phyloP scores from a whole-genome alignment of 2,113 vertebrate genomes.

The Pelecanus crispus region DNA sequence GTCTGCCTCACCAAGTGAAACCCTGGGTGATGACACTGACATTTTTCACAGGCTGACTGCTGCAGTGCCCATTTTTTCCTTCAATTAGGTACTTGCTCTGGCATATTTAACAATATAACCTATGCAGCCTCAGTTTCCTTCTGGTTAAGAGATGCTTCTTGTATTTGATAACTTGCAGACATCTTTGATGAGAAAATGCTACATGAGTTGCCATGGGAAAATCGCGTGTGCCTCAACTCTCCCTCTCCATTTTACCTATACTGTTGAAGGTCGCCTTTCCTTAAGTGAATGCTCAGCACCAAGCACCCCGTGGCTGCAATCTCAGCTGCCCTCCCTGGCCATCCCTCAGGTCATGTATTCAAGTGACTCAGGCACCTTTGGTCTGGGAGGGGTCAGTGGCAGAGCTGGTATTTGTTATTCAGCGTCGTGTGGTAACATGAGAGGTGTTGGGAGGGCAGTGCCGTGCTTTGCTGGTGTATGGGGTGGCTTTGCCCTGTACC shows the following conservation, averaged over 20 bases:
- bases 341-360: fast-evolving
- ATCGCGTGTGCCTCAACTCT: background rate
- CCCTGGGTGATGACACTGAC: background rate
- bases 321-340: background rate
- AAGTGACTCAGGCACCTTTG: background rate
- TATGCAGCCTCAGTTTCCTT: background rate
- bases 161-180: background rate
- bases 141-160: background rate
- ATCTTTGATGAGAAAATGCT: background rate
- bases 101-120: background rate
- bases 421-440: background rate
- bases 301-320: background rate
- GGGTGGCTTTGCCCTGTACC: background rate
- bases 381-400: background rate
- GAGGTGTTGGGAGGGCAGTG: background rate
- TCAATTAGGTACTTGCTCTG: background rate
- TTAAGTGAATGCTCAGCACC: background rate
- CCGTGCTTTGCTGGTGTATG: background rate
- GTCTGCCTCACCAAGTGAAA: conserved; percentile 7
- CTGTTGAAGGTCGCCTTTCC: background rate
- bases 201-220: background rate
- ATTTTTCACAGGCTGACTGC: background rate
- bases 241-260: background rate
- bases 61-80: background rate
- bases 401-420: background rate